Evolutionary conservation across 2,888 invertebrate species (phyloP), one percentile per base, ranked within the genome.

Genomic region (Agonopterix heracliana): DNA sequence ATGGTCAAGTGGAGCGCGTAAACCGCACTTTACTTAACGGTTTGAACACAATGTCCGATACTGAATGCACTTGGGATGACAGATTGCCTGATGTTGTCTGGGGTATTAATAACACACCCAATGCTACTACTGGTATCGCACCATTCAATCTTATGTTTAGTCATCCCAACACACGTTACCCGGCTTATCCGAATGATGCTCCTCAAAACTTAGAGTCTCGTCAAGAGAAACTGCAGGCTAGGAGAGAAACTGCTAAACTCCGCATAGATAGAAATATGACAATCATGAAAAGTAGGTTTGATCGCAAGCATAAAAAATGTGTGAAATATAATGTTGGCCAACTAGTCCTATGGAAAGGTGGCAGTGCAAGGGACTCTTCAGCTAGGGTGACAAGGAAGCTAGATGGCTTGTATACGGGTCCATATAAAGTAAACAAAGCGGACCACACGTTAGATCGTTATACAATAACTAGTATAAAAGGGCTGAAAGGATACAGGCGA

Each of bases 41-140:
- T 8, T 38, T 48, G 9, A 35, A 47, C 7, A 40, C 49, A 1
- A 44, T 14, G 34, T 46, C 46, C 36, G 46, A 51, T 35, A 9
- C 45, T 11, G 51, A 51, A 9, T 12, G n/a, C 7, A 41, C 50
- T 43, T 52, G 54, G 53, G 51, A 52, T 40, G 9, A 36, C 10
- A 40, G 35, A 34, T 14, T 49, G 17, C 41, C 13, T 9, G 43
- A 52, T 14, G 9, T 55, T 11, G 51, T 56, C 41, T 58, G 54
- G 56, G 40, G 50, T 9, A 10, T 60, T 9, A 60, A 60, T 45
- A 57, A 56, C 42, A 57, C 57, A 10, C 36, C n/a, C 9, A 36
- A 36, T 36, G 36, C 9, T n/a, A 36, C 36, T 36, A 36, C 36
- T n/a, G 36, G 36, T 0, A 9, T 36, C 14, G 11, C 54, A 10